Percentiles rank a stretch among this genome's conserved stretches.
Evolutionary conservation across 2,113 vertebrate genomes (phyloP).

Genomic region (Oreamnos americanus): DNA sequence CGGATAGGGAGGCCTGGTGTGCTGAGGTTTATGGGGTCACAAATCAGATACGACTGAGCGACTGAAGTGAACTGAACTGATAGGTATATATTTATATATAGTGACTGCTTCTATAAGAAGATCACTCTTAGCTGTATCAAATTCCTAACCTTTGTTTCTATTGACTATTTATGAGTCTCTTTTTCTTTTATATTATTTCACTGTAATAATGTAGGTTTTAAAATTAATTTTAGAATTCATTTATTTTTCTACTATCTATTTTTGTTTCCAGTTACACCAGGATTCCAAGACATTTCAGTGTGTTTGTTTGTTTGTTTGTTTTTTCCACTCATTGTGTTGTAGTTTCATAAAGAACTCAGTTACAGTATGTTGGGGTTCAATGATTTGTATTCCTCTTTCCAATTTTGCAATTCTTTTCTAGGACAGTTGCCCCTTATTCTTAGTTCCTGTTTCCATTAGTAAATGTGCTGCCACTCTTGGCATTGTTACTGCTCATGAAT

Average conservation of each 20-base stretch:
- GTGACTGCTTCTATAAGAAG: not conserved
- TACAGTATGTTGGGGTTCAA: not conserved
- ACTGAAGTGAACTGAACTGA: not conserved
- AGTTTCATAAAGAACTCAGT: not conserved
- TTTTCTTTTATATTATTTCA: not conserved
- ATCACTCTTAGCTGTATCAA: not conserved
- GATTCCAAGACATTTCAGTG: not conserved
- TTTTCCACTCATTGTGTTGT: not conserved
- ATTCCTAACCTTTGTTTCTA: not conserved
- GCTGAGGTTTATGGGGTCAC: not conserved
- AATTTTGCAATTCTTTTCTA: not conserved
- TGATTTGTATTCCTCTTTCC: not conserved
- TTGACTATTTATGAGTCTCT: not conserved
- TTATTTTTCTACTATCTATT: not conserved
- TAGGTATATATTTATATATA: not conserved
- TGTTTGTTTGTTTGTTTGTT: too few relatives aligned
- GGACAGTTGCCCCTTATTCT: not conserved
- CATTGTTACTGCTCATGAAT: not conserved
- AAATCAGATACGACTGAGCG: accelerated
- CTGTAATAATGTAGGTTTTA: not conserved
- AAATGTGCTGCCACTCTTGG: not conserved
- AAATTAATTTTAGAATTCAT: not conserved
- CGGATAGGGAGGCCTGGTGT: not conserved
- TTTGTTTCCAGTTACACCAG: not conserved
- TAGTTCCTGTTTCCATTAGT: not conserved